Evolutionary conservation across 1,140 invertebrate genomes (phyloP).

Genomic region (Pygmarrhopalites habei): DNA sequence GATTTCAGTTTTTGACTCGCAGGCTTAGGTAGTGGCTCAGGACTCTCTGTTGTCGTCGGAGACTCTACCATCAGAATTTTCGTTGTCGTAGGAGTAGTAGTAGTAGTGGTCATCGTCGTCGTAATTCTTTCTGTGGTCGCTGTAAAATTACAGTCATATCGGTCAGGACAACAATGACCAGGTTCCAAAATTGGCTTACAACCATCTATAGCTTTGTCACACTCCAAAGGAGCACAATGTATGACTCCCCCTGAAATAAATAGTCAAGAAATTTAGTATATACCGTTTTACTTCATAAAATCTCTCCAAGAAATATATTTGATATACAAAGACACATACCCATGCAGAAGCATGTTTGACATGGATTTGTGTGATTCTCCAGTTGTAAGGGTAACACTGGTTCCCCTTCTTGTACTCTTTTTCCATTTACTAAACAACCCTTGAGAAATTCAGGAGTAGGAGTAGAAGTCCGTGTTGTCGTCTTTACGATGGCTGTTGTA

Average conservation of each 20-base stretch:
- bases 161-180: slow-evolving; percentile 71
- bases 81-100: neutral
- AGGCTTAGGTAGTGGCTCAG: neutral
- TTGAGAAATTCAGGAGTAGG: slow-evolving; percentile 40
- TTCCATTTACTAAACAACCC: slow-evolving; percentile 60
- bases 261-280: too few species aligned
- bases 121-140: too few species aligned
- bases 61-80: too few species aligned
- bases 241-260: too few species aligned
- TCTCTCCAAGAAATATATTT: too few species aligned
- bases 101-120: neutral
- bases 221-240: slow-evolving; percentile 65
- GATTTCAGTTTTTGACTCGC: neutral
- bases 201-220: slow-evolving; percentile 62
- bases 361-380: slow-evolving; percentile 28
- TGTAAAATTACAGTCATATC: slow-evolving; percentile 31
- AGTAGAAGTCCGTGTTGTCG: slow-evolving; percentile 26
- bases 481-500: slow-evolving; percentile 29
- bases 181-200: slow-evolving; percentile 65
- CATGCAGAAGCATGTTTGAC: slow-evolving; percentile 64
- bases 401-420: slow-evolving; percentile 62
- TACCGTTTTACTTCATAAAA: too few species aligned
- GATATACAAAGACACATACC: too few species aligned
- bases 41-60: neutral
- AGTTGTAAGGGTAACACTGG: slow-evolving; percentile 54